Evolutionary conservation across 2,888 invertebrate genomes (phyloP), one percentile per base, ranked within the genome.

Genomic region (Watsonalla cultraria): DNA sequence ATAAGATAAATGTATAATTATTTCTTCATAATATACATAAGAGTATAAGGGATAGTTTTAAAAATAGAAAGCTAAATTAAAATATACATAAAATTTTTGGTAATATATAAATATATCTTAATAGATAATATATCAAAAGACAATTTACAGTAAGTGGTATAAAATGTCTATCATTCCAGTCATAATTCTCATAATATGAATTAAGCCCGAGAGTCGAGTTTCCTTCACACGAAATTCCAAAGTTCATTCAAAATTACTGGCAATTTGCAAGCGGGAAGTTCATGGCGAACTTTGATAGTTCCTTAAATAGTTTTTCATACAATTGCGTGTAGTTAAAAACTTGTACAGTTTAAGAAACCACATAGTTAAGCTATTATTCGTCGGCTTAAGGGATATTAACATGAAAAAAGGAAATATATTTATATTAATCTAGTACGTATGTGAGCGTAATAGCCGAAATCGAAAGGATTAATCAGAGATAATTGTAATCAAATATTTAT

Each of bases 241-340:
- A 78, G 76, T 76, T 79, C 68, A 74, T 72, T 68, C 71, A 66
- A 74, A 80, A 82, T 82, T 78, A 78, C 80, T 71, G 67, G 76
- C 77, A 81, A 81, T 80, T 81, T 79, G 72, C 78, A 68, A 69
- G 72, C 72, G 65, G 24, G 72, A 72, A 78, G 76, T 77, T 80
- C 75, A 62, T 67, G 62, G 60, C 60, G 58, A 80, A 82, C 70
- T 82, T 82, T 78, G 72, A 81, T 80, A 79, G 79, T 77, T 78
- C 72, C 61, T 49, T 59, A 70, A 79, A 80, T 80, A 76, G 79
- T 77, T 78, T 79, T 80, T 79, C 76, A 69, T 72, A 72, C 71
- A 66, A 76, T 71, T 76, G 73, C 70, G 69, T 72, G 64, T 66
- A 72, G 75, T 75, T 76, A 68, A 70, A 74, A 77, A 72, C 70